Base-by-base conservation (phyloP, 2,888 invertebrate species). In the Heliconius cydno region DNA sequence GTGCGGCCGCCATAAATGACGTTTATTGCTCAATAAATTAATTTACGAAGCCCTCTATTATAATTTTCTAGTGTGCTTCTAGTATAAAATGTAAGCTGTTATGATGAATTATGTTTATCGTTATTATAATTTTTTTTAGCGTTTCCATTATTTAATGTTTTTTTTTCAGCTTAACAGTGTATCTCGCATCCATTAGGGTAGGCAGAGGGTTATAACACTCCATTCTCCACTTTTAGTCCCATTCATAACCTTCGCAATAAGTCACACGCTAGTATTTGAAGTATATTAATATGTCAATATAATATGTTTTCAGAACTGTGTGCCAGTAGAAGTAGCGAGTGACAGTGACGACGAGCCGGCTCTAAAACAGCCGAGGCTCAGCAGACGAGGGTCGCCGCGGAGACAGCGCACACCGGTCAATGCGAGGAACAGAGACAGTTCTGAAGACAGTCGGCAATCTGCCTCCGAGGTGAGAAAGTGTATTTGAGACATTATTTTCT, bases 331-430 rank as follows among this genome's bases (percentile, higher is more conserved):
- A 86, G 89, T 87, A 12, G 91, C 91, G 76, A 96, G 96, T 81
- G 96, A 97, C 89, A 96, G 96, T 87, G 97, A 97, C 96, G 97
- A 97, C 92, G 97, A 97, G 88, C 97, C 97, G 75, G 96, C 96
- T 77, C 94, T 96, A 83, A 97, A 97, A 89, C 96, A 97, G 87
- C 97, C 97, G n/a, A 94, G 97, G 79, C 94, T 97, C 2, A 91
- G 92, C 84, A 87, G 90, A 30, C 88, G 90, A 28, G 93, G 92
- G 0, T 94, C 94, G 0, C 92, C 92, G n/a, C 86, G 92, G 4
- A 85, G 92, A 72, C 92, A 90, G 78, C 88, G 93, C 68, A 92
- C 92, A n/a, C 92, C 92, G 15, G 88, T 89, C 85, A 88, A 90
- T 84, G 87, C 85, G n/a, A 85, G 92, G 10, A 86, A 86, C 15